Conservation (phyloP, 2,797 vertebrate genomes). For the Propithecus perrieri region DNA sequence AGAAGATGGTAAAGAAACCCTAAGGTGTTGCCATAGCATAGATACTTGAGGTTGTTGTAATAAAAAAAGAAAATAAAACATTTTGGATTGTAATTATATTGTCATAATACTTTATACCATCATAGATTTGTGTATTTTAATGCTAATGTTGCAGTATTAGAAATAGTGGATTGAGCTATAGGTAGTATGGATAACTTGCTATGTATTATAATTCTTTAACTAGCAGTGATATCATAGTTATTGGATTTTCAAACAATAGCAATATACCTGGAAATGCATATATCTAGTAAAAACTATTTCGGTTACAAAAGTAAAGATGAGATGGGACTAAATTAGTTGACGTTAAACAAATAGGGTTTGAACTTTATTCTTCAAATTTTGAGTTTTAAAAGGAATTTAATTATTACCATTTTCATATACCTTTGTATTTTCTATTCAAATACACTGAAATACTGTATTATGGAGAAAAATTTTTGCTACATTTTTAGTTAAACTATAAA, state of each 20-base stretch:
- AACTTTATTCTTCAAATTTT: conserved; percentile 22
- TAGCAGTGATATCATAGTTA: neutral
- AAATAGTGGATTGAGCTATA: neutral
- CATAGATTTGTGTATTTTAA: neutral
- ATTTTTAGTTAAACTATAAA: conserved; percentile 52
- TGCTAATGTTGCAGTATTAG: neutral
- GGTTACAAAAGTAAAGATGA: neutral
- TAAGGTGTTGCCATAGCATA: neutral
- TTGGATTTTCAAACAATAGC: neutral
- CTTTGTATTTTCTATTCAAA: conserved; percentile 38
- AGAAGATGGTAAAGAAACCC: neutral
- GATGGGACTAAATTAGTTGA: neutral
- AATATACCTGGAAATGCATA: neutral
- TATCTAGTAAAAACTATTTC: neutral
- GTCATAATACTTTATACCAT: neutral
- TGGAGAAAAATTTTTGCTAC: neutral
- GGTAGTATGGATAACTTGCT: neutral
- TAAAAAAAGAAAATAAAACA: neutral
- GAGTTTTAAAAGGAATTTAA: conserved; percentile 12
- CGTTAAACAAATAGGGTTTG: neutral
- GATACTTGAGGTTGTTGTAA: neutral
- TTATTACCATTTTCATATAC: neutral
- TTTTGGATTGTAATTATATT: neutral
- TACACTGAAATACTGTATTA: conserved; percentile 7
- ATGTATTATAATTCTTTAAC: neutral